These are phyloP conservation scores for Leptinotarsa haldemani DNA, from an alignment of 2,888 invertebrate species.

Conservation along the genomic window DNA sequence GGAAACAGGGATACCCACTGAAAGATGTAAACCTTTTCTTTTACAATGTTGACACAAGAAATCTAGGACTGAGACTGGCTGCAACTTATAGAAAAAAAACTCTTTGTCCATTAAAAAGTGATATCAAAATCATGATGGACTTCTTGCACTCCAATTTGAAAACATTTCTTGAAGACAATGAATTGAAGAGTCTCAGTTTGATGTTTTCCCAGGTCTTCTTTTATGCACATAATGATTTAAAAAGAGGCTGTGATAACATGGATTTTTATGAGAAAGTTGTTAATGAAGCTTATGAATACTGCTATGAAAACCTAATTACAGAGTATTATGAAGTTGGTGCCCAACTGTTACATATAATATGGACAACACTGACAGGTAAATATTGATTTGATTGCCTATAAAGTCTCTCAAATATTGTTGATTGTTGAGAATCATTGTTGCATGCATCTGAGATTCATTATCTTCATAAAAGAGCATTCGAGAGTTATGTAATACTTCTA, in stretches of 20 bases:
- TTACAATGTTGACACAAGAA: constrained; percentile 39
- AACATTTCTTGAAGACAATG: constrained; percentile 35
- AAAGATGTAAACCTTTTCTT: constrained; percentile 34
- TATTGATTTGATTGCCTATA: background rate
- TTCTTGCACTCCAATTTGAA: constrained; percentile 43
- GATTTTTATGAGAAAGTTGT: constrained; percentile 43
- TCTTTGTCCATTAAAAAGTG: constrained; percentile 39
- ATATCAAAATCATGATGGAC: constrained; percentile 41
- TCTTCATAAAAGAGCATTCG: too few relatives aligned
- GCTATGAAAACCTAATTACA: constrained; percentile 36
- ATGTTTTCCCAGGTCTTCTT: constrained; percentile 49
- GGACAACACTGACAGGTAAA: constrained; percentile 43
- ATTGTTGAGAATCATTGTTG: too few relatives aligned
- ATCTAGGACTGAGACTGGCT: constrained; percentile 48
- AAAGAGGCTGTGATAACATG: constrained; percentile 37
- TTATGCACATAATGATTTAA: constrained; percentile 39
- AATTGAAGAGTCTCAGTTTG: constrained; percentile 39
- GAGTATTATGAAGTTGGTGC: constrained; percentile 47
- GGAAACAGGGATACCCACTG: constrained; percentile 42
- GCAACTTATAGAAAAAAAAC: constrained; percentile 48
- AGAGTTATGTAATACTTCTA: too few relatives aligned
- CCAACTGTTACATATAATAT: constrained; percentile 49
- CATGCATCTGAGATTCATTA: too few relatives aligned
- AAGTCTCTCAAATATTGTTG: background rate
- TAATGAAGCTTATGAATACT: constrained; percentile 42